Evolutionary conservation across 2,888 invertebrate species (phyloP).

Genomic region (Nematopogon swammerdamellus): DNA sequence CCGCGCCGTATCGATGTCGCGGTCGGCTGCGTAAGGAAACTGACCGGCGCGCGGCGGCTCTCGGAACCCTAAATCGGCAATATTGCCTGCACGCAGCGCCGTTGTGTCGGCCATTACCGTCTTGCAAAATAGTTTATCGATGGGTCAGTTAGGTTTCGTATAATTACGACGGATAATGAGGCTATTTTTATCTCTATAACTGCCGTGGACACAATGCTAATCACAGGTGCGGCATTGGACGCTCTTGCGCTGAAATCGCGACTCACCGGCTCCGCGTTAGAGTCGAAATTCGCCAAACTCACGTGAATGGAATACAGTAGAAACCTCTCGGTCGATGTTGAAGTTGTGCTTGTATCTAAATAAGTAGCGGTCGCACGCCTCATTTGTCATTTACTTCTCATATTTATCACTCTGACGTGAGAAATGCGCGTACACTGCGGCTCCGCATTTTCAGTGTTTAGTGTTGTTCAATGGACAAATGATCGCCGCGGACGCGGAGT

Average conservation of each 20-base stretch:
- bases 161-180: neutral
- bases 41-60: neutral
- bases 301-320: no score
- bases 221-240: neutral
- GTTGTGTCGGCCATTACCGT: neutral
- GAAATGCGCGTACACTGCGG: no score
- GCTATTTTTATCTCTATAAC: neutral
- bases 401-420: neutral
- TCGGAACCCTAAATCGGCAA: neutral
- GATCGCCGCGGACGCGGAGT: no score
- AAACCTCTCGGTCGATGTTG: no score
- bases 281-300: no score
- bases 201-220: neutral
- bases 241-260: no score
- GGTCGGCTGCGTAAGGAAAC: neutral
- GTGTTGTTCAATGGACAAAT: no score
- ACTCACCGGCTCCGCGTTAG: no score
- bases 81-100: neutral
- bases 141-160: neutral
- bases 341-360: neutral
- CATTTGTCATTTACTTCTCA: neutral
- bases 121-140: neutral
- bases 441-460: no score
- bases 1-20: neutral
- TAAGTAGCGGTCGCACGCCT: neutral